Conservation (phyloP, 2,888 invertebrate species). For the Hypsopygia costalis region DNA sequence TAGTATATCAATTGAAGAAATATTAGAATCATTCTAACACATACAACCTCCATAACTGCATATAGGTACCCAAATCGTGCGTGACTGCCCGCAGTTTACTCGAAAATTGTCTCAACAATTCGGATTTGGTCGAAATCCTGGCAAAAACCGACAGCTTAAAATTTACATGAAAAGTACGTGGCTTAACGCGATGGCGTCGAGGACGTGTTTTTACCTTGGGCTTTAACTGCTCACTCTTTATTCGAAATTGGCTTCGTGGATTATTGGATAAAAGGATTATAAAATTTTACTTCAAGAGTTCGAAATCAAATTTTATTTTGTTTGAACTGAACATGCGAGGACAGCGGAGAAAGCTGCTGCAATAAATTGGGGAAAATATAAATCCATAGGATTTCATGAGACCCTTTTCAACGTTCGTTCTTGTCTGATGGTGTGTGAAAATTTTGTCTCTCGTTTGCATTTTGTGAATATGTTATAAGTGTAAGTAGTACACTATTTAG, state of each 20-base stretch:
- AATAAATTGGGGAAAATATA: conserved; percentile 2
- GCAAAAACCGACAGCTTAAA: conserved; percentile 53
- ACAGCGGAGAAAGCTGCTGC: background rate
- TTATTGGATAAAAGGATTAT: conserved; percentile 56
- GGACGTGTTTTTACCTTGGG: conserved; percentile 53
- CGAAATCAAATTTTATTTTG: conserved; percentile 29
- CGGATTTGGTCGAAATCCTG: conserved; percentile 43
- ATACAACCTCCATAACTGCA: background rate
- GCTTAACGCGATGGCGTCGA: conserved; percentile 37
- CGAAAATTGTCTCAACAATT: conserved; percentile 44
- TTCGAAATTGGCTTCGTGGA: conserved; percentile 51
- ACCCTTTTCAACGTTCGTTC: conserved; percentile 6
- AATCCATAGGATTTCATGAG: conserved; percentile 1
- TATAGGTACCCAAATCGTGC: conserved; percentile 8
- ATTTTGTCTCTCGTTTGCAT: background rate
- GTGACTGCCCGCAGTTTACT: conserved; percentile 33
- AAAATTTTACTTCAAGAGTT: conserved; percentile 35
- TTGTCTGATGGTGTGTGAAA: conserved; percentile 6
- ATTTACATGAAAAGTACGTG: conserved; percentile 59
- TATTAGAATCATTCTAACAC: no score
- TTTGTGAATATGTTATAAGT: background rate
- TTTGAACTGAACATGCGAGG: background rate
- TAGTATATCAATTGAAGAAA: no score
- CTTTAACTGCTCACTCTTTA: conserved; percentile 56
- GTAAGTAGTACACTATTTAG: no score